Conservation (phyloP, 1,140 invertebrate genomes). For the Calycopis cecrops region DNA sequence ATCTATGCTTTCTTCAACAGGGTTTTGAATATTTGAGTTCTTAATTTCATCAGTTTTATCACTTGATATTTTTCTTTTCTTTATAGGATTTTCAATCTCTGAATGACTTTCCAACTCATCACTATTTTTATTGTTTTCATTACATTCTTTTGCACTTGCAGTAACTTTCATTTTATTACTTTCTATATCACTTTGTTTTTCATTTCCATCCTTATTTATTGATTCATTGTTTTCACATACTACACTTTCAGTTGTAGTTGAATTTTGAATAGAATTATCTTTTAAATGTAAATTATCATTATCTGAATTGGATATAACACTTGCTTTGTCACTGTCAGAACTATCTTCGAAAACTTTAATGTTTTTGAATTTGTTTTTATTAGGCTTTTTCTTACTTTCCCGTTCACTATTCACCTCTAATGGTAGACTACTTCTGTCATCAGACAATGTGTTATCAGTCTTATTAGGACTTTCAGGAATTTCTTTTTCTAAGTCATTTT, state of each 20-base stretch:
- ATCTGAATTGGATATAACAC: background rate
- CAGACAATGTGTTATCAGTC: no score
- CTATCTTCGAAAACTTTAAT: constrained; percentile 10
- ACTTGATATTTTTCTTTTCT: constrained; percentile 2
- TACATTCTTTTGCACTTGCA: background rate
- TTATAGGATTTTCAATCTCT: background rate
- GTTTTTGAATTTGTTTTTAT: constrained; percentile 15
- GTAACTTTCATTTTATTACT: background rate
- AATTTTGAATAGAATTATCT: background rate
- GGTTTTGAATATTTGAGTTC: constrained; percentile 5
- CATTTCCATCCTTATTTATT: no score
- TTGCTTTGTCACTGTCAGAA: constrained; percentile 3
- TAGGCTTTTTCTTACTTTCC: constrained; percentile 26
- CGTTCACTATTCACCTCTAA: constrained; percentile 11
- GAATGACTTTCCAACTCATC: background rate
- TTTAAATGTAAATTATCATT: background rate
- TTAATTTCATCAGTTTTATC: constrained; percentile 2
- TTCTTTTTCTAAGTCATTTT: background rate
- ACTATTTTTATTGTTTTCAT: constrained; percentile 10
- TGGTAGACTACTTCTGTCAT: background rate
- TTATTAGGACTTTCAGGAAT: constrained; percentile 5
- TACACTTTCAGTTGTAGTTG: background rate
- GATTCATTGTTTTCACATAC: background rate
- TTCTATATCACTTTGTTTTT: background rate
- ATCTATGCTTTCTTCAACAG: background rate